These are phyloP conservation scores for Podarcis muralis DNA, from an alignment of 2,113 vertebrate genomes.

Conservation along the genomic window DNA sequence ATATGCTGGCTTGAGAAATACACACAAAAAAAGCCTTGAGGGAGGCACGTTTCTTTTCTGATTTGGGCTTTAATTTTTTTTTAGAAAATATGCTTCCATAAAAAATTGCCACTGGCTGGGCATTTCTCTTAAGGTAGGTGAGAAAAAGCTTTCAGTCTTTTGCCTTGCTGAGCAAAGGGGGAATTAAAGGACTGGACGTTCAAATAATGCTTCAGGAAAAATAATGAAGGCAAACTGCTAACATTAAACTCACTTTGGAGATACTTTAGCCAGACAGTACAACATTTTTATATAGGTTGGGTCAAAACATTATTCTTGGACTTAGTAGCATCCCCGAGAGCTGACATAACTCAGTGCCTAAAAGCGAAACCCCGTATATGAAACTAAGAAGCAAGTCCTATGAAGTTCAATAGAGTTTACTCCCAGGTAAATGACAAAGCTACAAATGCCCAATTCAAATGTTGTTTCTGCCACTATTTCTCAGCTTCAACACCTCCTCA, in stretches of 20 bases:
- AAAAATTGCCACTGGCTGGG: neutral
- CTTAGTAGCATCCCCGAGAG: neutral
- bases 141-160: neutral
- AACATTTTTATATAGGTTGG: neutral
- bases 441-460: neutral
- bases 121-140: neutral
- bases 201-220: neutral
- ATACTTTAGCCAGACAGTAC: neutral
- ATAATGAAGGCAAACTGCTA: neutral
- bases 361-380: no score
- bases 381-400: no score
- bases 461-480: neutral
- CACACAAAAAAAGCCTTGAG: neutral
- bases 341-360: neutral
- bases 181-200: conserved; percentile 4
- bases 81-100: neutral
- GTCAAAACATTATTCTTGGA: neutral
- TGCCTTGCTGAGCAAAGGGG: neutral
- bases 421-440: neutral
- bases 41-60: neutral
- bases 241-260: neutral
- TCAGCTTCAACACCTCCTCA: no score
- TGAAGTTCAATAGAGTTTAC: no score
- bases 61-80: neutral
- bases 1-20: neutral